Conservation (phyloP, 2,797 vertebrate genomes). For the Amblyraja radiata region DNA sequence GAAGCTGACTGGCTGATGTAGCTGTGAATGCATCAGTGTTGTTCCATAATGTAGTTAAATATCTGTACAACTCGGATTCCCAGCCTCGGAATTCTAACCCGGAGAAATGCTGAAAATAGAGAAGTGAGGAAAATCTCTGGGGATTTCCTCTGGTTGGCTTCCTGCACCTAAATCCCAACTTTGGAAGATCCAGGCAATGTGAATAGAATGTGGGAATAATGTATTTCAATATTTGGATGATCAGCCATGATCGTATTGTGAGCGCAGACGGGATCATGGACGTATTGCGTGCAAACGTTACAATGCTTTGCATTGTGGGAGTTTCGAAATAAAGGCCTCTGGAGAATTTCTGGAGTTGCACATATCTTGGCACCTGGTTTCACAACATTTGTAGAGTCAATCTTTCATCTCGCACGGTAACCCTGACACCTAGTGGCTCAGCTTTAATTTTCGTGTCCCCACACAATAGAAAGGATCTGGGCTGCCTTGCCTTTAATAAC, state of each 20-base stretch:
- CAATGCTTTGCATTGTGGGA: background rate
- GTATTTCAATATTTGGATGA: background rate
- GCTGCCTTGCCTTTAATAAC: background rate
- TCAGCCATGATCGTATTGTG: too few species aligned
- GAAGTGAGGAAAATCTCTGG: background rate
- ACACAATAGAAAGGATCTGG: background rate
- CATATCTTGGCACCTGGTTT: background rate
- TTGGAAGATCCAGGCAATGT: background rate
- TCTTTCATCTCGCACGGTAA: background rate
- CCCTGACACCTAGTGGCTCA: conserved; percentile 10
- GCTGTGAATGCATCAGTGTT: background rate
- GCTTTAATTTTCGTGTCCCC: background rate
- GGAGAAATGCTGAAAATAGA: background rate
- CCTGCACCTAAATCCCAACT: background rate
- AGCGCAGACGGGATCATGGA: background rate
- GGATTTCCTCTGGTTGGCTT: background rate
- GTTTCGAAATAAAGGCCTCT: background rate
- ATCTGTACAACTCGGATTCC: background rate
- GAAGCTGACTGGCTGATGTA: too few species aligned
- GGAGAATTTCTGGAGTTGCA: background rate
- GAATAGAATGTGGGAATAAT: background rate
- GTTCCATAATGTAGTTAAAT: background rate
- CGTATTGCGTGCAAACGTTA: background rate
- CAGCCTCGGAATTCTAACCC: background rate
- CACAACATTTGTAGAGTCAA: background rate